Base-by-base conservation (phyloP, 2,888 invertebrate genomes). In the Hyles lineata region DNA sequence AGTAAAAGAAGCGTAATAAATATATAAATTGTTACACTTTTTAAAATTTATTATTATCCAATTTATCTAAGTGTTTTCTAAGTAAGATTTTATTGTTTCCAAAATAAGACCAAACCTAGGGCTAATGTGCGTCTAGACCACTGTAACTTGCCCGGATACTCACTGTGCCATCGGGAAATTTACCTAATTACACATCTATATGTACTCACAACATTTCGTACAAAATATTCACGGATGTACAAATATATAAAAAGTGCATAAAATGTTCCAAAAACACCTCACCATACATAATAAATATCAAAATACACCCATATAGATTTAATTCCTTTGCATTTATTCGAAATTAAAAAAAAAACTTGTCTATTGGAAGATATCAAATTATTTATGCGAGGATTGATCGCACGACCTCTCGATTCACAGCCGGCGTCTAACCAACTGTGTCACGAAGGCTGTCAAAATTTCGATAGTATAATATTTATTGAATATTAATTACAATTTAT, bases 191-290 rank as follows among this genome's bases (percentile, higher is more conserved):
- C 76, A 77, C 50, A 21, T 50, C 73, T 59, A 43, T 59, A 43
- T 32, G 52, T 55, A 71, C 55, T 55, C 71, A 90, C 87, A 91
- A 90, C 89, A 89, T 84, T 82, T 85, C 85, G 87, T 90, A 91
- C 88, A 91, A 90, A 90, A 90, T 85, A 79, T 70, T 76, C 78
- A 84, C 82, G 83, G 86, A 90, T 91, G 89, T 93, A 93, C 90
- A 94, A 92, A 92, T 93, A 90, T 93, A 91, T 92, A 93, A 92
- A 91, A 88, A 93, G 92, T 93, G 93, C 93, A 89, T 92, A 93
- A 93, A 94, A 90, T 89, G 90, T 92, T 93, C 91, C 92, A 93
- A 93, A 94, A 93, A 90, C 90, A 91, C 90, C 90, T 89, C 50
- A 63, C 80, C 62, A 63, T 58, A 43, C 32, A 6, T 58, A 29